Conservation (phyloP, 2,113 vertebrate genomes). For the Bolborhynchus lineola region DNA sequence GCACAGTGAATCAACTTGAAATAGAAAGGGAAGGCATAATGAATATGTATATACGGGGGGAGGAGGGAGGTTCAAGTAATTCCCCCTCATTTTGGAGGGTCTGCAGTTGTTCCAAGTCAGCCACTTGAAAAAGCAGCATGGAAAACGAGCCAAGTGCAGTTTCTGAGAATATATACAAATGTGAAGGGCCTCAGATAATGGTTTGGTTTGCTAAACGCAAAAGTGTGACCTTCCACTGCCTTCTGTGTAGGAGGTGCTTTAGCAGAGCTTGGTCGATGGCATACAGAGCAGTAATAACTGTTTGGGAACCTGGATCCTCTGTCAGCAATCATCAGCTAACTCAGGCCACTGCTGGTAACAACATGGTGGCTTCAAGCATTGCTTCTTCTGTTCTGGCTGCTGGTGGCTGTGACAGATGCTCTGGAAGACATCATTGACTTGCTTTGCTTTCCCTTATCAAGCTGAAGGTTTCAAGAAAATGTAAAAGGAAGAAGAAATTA, state of each 20-base stretch:
- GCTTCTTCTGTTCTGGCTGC: neutral
- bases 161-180: neutral
- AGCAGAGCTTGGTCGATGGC: neutral
- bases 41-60: neutral
- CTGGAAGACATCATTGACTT: neutral
- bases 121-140: neutral
- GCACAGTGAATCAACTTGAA: slow-evolving; percentile 15
- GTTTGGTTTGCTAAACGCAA: neutral
- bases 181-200: neutral
- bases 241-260: neutral
- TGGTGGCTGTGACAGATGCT: neutral
- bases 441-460: neutral
- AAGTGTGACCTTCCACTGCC: neutral
- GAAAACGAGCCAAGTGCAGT: neutral
- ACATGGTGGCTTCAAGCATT: neutral
- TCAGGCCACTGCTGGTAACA: neutral
- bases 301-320: neutral
- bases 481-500: neutral
- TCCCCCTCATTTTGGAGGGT: neutral
- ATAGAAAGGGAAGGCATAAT: neutral
- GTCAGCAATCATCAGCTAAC: neutral
- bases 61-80: neutral
- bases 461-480: neutral
- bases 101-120: neutral
- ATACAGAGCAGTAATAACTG: neutral